A percentile compares a stretch with the other conserved stretches of the same genome.
phyloP scores from a whole-genome alignment of 2,888 invertebrate species.

The Laspeyria flexula region DNA sequence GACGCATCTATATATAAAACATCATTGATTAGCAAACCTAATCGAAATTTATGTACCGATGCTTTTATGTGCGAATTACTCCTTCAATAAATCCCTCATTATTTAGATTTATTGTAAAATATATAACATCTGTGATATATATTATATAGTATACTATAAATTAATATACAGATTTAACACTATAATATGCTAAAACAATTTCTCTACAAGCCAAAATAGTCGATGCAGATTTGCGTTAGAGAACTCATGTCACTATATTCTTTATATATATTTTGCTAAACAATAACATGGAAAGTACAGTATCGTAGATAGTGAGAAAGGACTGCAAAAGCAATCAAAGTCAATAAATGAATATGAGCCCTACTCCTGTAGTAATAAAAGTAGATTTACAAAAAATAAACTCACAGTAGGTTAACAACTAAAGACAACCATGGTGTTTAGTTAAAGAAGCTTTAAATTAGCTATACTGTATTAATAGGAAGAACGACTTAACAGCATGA shows the following conservation, averaged over 20 bases:
- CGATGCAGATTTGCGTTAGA: conserved; percentile 4
- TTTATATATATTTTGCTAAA: neutral
- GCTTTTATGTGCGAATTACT: conserved; percentile 5
- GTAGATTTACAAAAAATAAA: too few relatives aligned
- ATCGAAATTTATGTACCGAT: too few relatives aligned
- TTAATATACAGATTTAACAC: conserved; percentile 1
- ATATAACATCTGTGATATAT: conserved; percentile 2
- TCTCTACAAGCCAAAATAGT: neutral
- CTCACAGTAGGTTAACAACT: too few relatives aligned
- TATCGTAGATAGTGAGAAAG: neutral
- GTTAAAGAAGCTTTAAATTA: too few relatives aligned
- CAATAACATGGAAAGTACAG: neutral
- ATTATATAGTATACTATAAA: neutral
- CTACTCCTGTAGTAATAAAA: too few relatives aligned
- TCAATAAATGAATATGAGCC: too few relatives aligned
- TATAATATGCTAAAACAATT: neutral
- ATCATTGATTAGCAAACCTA: too few relatives aligned
- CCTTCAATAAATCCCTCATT: conserved; percentile 16
- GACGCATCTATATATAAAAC: too few relatives aligned
- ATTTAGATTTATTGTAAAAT: conserved; percentile 14
- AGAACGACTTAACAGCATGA: too few relatives aligned
- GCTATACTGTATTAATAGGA: too few relatives aligned
- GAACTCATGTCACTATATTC: neutral
- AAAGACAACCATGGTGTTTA: too few relatives aligned
- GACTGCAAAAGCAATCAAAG: too few relatives aligned